Evolutionary conservation across 2,888 invertebrate genomes (phyloP), one percentile per base, ranked within the genome.

Genomic region (Drosophila eohydei): DNA sequence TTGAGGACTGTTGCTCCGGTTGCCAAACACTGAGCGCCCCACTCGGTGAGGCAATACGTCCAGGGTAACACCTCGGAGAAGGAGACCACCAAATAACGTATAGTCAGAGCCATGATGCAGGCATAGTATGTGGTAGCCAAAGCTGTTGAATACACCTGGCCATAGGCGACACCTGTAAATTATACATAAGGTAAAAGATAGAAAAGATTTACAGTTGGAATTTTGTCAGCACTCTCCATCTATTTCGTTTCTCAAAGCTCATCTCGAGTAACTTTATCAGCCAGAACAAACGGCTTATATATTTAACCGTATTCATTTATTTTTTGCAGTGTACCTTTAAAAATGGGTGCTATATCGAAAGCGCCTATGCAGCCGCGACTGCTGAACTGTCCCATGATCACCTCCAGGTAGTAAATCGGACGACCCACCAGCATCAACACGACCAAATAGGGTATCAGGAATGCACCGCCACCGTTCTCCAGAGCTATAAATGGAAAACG

Each of bases 341-440:
- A 94, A 0, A 95, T 93, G 11, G 96, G 96, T 7, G 94, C 94
- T 89, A 95, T 93, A 71, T 95, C 95, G 61, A 93, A 94, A 21
- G 95, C 94, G 77, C 95, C 95, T 14, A 95, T 94, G 63, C 95
- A 95, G 1, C 96, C 96, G 65, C 94, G 94, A 74, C 95, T 95
- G 11, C 95, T 94, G 89, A 96, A 96, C 91, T 96, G 96, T 7
- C 96, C 96, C 34, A 96, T 91, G 2, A 95, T 93, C 86, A 95
- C 95, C 91, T 96, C 96, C 93, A 96, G 92, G 84, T 95, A 96
- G 84, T 96, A 96, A 52, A 96, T 92, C 0, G 95, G 95, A 71
- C 95, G 93, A 9, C 95, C 95, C 46, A 96, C 94, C 1, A 96
- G 86, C 11, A 95, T 84, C 34, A 96, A 90, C 0, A 95, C 94